Base-by-base conservation (phyloP, 2,797 vertebrate genomes). In the Pipistrellus nathusii region DNA sequence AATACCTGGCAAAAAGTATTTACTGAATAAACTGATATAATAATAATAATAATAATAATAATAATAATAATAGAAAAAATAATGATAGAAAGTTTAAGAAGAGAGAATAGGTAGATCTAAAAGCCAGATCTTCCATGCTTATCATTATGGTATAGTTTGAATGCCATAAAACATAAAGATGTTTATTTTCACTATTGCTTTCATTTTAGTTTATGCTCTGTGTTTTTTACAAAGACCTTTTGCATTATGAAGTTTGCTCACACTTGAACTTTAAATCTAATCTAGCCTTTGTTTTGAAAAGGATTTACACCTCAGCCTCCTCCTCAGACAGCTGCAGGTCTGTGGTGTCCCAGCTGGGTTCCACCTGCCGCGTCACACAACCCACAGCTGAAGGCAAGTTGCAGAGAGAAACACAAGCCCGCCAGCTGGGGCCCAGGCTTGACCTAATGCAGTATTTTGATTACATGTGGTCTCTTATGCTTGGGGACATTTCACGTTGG, bases 391-490 rank as follows among this genome's bases (percentile, higher is more conserved):
- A 68, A 0, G 0, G 0, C 12, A 1, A 8, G 9, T 10, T 8
- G 13, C 62, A 18, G 51, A 25, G 1, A 9, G 69, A 44, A 91
- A 15, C 1, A 27, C 15, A 27, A 41, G 20, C 18, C 55, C 0
- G 0, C 57, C 92, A 32, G 46, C 10, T 21, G 82, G 13, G 3
- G 27, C 17, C 72, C 9, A n/a, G 0, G 0, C 44, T 2, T 46
- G 91, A 46, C 41, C 5, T 13, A 27, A 57, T 13, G n/a, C 35
- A 10, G 46, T 1, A 9, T n/a, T 66, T 18, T n/a, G 14, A 32
- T 2, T 0, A 4, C 0, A 14, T 12, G 2, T 5, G 1, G 2
- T 30, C 69, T 8, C n/a, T 23, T 3, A 3, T 3, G 51, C 23
- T n/a, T 32, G 1, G 8, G n/a, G 62, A 38, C 18, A 3, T 4